Percentiles rank a stretch among this genome's conserved stretches.
phyloP scores from a whole-genome alignment of 2,797 vertebrate genomes.

The Heterohyrax brucei region DNA sequence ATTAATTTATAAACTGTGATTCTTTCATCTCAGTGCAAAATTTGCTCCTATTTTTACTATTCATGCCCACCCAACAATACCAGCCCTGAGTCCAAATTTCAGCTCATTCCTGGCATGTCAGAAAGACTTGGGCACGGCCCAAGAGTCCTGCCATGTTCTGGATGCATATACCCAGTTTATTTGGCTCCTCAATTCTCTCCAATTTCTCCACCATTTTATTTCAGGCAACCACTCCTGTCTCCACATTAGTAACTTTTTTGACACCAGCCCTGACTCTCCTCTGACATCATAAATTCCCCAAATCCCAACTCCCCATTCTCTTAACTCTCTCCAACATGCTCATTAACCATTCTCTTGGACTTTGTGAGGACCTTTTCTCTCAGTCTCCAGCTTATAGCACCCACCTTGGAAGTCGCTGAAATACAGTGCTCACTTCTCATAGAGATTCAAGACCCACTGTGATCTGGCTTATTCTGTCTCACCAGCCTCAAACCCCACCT shows the following conservation, averaged over 20 bases:
- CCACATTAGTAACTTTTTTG: not conserved
- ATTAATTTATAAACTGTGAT: conserved; percentile 1
- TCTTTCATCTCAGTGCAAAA: not conserved
- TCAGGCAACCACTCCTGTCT: not conserved
- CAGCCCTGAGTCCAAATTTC: not conserved
- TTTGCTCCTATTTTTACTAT: not conserved
- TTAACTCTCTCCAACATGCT: not conserved
- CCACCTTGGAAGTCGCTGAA: not conserved
- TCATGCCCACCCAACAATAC: not conserved
- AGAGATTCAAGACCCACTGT: not conserved
- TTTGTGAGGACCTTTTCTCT: not conserved
- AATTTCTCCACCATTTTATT: not conserved
- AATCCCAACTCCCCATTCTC: not conserved
- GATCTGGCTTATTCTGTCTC: not conserved
- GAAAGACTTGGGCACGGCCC: not conserved
- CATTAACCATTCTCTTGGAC: not conserved
- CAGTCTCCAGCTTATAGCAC: not conserved
- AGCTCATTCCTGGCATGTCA: not conserved
- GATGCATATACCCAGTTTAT: not conserved
- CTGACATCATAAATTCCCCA: not conserved
- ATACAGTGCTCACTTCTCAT: not conserved
- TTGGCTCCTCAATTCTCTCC: not conserved
- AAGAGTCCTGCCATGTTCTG: not conserved
- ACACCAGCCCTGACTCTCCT: not conserved
- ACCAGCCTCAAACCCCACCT: not conserved